These are phyloP conservation scores for Dryocosmus kuriphilus DNA, from an alignment of 2,888 invertebrate species.

Conservation along the genomic window DNA sequence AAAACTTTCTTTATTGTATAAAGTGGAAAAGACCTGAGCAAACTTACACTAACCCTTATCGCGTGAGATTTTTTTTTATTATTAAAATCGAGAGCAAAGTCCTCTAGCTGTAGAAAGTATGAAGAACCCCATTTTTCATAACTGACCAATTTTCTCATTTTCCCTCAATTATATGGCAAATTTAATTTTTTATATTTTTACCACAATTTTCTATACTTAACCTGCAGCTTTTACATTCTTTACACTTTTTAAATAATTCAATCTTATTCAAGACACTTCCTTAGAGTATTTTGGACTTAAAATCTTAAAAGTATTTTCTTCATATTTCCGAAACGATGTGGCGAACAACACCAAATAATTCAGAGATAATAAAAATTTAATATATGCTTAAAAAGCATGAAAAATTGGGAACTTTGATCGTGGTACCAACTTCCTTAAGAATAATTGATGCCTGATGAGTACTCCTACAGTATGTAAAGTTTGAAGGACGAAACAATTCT, in stretches of 20 bases:
- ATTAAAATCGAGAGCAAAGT: neutral
- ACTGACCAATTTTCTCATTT: too few species aligned
- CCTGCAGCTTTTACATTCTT: neutral
- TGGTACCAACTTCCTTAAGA: neutral
- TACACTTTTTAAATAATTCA: neutral
- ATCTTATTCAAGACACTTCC: neutral
- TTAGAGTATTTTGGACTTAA: neutral
- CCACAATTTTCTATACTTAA: too few species aligned
- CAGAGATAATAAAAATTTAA: neutral
- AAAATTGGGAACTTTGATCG: neutral
- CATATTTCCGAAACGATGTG: too few species aligned
- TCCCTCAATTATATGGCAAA: too few species aligned
- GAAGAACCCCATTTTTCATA: too few species aligned
- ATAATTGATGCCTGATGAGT: conserved; percentile 7
- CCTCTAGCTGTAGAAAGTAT: neutral
- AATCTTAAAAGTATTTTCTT: too few species aligned
- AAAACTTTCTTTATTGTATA: neutral
- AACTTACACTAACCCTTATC: neutral
- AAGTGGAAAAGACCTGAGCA: conserved; percentile 2
- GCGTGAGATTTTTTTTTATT: neutral
- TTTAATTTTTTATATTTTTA: too few species aligned
- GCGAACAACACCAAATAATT: too few species aligned
- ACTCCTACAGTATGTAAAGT: neutral
- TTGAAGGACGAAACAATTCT: conserved; percentile 19
- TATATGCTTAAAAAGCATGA: too few species aligned